A percentile compares a stretch with the other conserved stretches of the same genome.
Evolutionary conservation across 2,113 vertebrate species (phyloP).

Genomic region (Mustela lutreola): DNA sequence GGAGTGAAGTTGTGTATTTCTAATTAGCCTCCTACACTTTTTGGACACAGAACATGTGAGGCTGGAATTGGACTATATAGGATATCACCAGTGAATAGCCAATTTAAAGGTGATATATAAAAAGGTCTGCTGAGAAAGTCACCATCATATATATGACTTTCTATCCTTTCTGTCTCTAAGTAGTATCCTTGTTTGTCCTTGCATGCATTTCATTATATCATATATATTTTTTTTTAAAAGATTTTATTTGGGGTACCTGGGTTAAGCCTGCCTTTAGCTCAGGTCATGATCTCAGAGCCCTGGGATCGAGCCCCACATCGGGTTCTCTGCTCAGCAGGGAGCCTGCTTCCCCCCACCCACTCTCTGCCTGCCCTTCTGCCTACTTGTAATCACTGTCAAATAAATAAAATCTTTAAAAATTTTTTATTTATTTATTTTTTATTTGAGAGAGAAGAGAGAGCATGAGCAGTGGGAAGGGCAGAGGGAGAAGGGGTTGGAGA

Average conservation of each 20-base stretch:
- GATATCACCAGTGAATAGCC: not conserved
- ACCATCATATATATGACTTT: not conserved
- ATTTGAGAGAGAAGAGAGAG: not conserved
- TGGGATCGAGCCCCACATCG: too few relatives aligned
- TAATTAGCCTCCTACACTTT: not conserved
- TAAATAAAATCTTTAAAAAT: not conserved
- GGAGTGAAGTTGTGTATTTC: not conserved
- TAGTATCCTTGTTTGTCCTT: not conserved
- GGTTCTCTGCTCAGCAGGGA: too few relatives aligned
- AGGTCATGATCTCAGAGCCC: too few relatives aligned
- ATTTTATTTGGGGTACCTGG: not conserved
- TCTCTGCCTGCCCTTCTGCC: too few relatives aligned
- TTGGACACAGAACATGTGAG: not conserved
- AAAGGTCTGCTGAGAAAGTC: not conserved
- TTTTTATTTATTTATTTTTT: not conserved
- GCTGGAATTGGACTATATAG: not conserved
- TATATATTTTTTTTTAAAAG: not conserved
- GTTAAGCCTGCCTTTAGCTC: too few relatives aligned
- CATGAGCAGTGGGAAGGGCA: not conserved
- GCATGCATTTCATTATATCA: not conserved
- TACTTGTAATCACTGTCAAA: too few relatives aligned
- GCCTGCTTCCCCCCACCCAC: too few relatives aligned
- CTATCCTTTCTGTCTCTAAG: not conserved
- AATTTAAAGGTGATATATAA: not conserved
- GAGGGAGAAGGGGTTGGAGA: not conserved